Evolutionary conservation across 2,797 vertebrate genomes (phyloP).

Genomic region (Rachycentron canadum): DNA sequence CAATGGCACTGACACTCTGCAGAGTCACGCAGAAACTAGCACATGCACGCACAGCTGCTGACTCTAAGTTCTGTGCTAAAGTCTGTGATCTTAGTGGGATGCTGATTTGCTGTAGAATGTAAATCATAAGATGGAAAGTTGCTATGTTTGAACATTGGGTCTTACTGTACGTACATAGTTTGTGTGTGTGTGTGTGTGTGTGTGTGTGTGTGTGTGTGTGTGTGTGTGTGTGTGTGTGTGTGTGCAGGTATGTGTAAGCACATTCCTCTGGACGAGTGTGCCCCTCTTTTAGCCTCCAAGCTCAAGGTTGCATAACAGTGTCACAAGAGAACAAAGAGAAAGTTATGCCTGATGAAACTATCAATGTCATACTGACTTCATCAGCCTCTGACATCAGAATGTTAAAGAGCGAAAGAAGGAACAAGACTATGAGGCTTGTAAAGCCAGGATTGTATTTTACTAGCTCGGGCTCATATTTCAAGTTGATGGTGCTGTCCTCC

Average conservation of each 20-base stretch:
- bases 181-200: constrained; percentile 15
- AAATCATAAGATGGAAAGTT: constrained; percentile 63
- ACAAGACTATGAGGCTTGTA: constrained; percentile 9
- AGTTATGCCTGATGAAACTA: constrained; percentile 33
- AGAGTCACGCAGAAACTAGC: constrained; percentile 11
- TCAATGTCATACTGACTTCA: constrained; percentile 37
- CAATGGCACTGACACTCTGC: constrained; percentile 44
- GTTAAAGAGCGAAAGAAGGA: constrained; percentile 18
- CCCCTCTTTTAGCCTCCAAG: constrained; percentile 22
- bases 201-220: constrained; percentile 43
- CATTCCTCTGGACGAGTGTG: constrained; percentile 52
- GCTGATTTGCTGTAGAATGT: constrained; percentile 70
- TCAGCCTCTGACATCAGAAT: constrained; percentile 34
- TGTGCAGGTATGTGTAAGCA: constrained; percentile 41
- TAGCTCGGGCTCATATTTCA: constrained; percentile 29
- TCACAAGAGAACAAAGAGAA: constrained; percentile 34
- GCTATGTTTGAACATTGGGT: constrained; percentile 34
- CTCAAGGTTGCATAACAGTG: constrained; percentile 49
- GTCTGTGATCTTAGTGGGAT: constrained; percentile 52
- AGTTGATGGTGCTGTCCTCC: constrained; percentile 14
- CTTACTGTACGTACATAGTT: constrained; percentile 33
- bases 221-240: constrained; percentile 19
- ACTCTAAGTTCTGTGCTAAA: constrained; percentile 23
- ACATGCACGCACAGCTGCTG: constrained; percentile 16
- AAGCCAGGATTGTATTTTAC: constrained; percentile 34